Base-by-base conservation (phyloP, 2,888 invertebrate species). In the Coenonympha arcania region DNA sequence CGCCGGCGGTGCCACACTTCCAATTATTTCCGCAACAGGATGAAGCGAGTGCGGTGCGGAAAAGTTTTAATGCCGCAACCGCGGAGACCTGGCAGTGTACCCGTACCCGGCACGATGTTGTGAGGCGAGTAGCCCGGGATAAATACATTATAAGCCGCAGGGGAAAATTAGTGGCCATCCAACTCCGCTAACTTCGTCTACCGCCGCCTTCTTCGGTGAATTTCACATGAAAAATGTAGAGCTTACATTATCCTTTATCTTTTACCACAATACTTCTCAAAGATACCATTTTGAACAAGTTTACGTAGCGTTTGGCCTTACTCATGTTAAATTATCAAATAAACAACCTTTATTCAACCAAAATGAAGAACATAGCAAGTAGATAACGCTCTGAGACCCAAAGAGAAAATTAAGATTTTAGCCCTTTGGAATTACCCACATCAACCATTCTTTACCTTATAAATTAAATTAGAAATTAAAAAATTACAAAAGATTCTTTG, bases 141-240 rank as follows among this genome's bases (percentile, higher is more conserved):
- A 41, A 50, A 41, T 41, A 41, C 34, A 18, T 46, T 34, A 50
- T 31, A 34, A 34, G 45, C 34, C 50, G 49, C 37, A 11, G 33
- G 50, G 50, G 50, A 46, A 50, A 46, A 50, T 50, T 46, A 50
- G 50, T 11, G 40, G 34, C 40, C 13, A 40, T 34, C 45, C 26
- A 39, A 30, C 16, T 44, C 6, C 33, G 13, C 15, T 26, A 45
- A 39, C 45, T 50, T 41, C 13, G 9, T 24, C 45, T 9, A 13
- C 42, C 6, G 13, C n/a, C 42, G 2, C 19, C 31, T 31, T 20
- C 42, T 42, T 31, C 31, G 18, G 15, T 3, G 34, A 44, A 22
- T 44, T 44, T 24, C 16, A 16, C 33, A 18, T 44, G 24, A 16
- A 22, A 44, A 34, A 44, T 34, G 19, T n/a, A n/a, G n/a, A n/a